Evolutionary conservation across 2,888 invertebrate genomes (phyloP).

Genomic region (Xestia sexstrigata): DNA sequence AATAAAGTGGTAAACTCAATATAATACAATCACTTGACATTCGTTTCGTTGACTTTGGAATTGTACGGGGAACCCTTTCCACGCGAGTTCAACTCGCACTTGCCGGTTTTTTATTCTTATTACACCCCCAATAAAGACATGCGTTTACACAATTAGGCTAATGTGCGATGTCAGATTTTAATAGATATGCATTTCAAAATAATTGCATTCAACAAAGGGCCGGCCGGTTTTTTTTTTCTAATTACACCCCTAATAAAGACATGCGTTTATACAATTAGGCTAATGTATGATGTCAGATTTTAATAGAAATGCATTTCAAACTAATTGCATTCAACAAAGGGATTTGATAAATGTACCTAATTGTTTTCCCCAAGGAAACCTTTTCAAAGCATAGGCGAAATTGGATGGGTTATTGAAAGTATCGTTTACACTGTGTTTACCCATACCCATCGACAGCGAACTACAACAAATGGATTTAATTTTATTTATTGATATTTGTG

Average conservation of each 20-base stretch:
- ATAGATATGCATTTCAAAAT: background rate
- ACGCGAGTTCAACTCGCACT: too few species aligned
- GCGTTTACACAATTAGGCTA: background rate
- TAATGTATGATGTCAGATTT: background rate
- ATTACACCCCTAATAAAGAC: background rate
- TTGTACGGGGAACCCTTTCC: too few species aligned
- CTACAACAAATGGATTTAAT: background rate
- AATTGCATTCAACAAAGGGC: background rate
- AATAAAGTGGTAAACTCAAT: too few species aligned
- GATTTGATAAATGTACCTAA: background rate
- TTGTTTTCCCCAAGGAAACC: background rate
- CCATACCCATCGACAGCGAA: too few species aligned
- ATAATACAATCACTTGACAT: too few species aligned
- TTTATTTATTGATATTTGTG: background rate
- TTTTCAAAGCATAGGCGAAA: background rate
- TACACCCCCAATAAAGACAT: background rate
- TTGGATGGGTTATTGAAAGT: background rate
- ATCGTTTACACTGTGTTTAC: background rate
- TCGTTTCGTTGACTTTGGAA: too few species aligned
- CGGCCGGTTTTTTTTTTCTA: too few species aligned
- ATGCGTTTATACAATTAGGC: background rate
- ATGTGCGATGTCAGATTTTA: background rate
- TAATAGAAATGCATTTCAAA: background rate
- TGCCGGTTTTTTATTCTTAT: too few species aligned
- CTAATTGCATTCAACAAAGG: background rate